Percentiles rank a stretch among this genome's conserved stretches.
These are phyloP conservation scores for Melanotus villosus DNA, from an alignment of 2,888 invertebrate species.

Conservation along the genomic window DNA sequence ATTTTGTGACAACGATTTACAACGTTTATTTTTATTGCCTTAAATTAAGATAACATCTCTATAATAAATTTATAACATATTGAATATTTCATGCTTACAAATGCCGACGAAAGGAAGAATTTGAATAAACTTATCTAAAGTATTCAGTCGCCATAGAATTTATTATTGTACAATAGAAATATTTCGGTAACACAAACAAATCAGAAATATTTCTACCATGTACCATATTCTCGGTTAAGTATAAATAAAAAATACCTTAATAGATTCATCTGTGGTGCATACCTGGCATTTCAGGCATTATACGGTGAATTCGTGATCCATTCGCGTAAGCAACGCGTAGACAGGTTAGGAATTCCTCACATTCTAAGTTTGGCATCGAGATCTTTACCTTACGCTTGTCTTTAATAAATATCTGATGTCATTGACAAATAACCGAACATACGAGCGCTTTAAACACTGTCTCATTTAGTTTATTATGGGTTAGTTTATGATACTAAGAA, in stretches of 20 bases:
- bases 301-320: slow-evolving; percentile 56
- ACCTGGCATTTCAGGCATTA: slow-evolving; percentile 61
- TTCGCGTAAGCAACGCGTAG: slow-evolving; percentile 41
- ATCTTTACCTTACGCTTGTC: slow-evolving; percentile 66
- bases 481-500: slow-evolving; percentile 47
- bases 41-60: slow-evolving; percentile 48
- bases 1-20: slow-evolving; percentile 28
- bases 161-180: slow-evolving; percentile 51
- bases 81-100: slow-evolving; percentile 46
- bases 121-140: slow-evolving; percentile 48
- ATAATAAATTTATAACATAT: slow-evolving; percentile 48
- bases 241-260: slow-evolving; percentile 58
- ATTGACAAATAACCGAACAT: slow-evolving; percentile 68
- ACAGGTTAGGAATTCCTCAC: slow-evolving; percentile 63
- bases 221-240: slow-evolving; percentile 45
- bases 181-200: slow-evolving; percentile 53
- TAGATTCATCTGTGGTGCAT: slow-evolving; percentile 63
- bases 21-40: slow-evolving; percentile 43
- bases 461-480: slow-evolving; percentile 61
- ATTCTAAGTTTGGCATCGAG: slow-evolving; percentile 64
- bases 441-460: slow-evolving; percentile 61
- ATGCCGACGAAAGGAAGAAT: slow-evolving; percentile 47
- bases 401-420: slow-evolving; percentile 68
- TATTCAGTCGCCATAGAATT: slow-evolving; percentile 47
- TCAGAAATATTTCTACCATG: slow-evolving; percentile 54